Evolutionary conservation across 2,797 vertebrate genomes (phyloP), one percentile per base, ranked within the genome.

Genomic region (Acomys russatus): DNA sequence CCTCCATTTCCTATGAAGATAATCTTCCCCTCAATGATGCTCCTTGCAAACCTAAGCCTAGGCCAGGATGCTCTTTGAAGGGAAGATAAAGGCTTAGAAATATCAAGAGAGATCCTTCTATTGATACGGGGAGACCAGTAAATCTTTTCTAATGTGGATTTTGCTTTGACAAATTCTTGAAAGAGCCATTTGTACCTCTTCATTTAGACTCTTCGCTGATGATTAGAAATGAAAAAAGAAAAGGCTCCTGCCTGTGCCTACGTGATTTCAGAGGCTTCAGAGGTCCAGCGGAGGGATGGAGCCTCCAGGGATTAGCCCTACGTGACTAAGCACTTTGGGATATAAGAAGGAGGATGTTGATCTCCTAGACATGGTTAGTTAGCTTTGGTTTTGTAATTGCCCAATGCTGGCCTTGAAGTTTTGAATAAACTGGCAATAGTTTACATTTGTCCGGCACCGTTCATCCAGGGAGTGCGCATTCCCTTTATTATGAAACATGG

Each of bases 351-450:
- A n/a, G 66, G 92, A 76, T 96, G 82, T 66, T 91, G 94, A 94
- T 95, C 93, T 97, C 66, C 73, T 59, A 38, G 86, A 33, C 84
- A 94, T 95, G 11, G 30, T 97, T 95, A 95, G 95, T 97, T 95
- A 95, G 95, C 80, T 95, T 96, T 88, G 80, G 92, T 95, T 96
- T 97, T 96, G 94, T 83, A 97, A 97, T 96, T 96, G 84, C 89
- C 96, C 97, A 97, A 97, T 96, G 92, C 77, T 70, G 92, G 84
- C 66, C 95, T 97, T 95, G 91, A 95, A 97, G 96, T 94, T 95
- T 70, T 97, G 95, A 96, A 95, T 96, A 94, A 96, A 97, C 95
- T 95, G 90, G 84, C 93, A 97, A 95, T 92, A 97, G 96, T 77
- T 93, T 94, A 85, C 85, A 94, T 95, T 97, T 96, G 92, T 83